These are phyloP conservation scores for Enteromius unitaeniatus DNA, from an alignment of 2,797 vertebrate genomes.

Conservation along the genomic window DNA sequence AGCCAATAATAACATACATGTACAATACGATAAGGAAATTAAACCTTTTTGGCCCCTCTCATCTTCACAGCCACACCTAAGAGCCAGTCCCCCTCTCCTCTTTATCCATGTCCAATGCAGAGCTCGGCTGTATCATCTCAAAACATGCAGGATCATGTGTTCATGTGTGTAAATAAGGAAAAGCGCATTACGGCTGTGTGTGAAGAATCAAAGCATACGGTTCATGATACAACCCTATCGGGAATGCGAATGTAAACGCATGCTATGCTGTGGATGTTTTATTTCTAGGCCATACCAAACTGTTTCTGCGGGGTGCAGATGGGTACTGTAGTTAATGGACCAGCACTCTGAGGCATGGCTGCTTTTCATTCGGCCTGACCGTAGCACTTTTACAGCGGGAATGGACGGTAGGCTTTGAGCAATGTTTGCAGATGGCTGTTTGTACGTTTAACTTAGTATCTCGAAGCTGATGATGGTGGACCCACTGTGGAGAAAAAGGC, in stretches of 20 bases:
- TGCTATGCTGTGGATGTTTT: conserved; percentile 48
- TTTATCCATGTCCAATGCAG: conserved; percentile 59
- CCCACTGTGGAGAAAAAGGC: conserved; percentile 69
- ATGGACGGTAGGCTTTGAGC: conserved; percentile 72
- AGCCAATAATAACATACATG: conserved; percentile 75
- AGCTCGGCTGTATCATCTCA: conserved; percentile 61
- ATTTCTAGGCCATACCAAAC: conserved; percentile 49
- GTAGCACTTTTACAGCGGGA: conserved; percentile 59
- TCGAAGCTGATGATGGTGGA: conserved; percentile 75
- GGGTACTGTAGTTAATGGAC: conserved; percentile 62
- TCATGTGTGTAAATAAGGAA: conserved; percentile 52
- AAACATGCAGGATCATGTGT: conserved; percentile 64
- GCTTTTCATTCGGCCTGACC: conserved; percentile 62
- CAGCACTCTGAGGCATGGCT: conserved; percentile 54
- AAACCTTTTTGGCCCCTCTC: conserved; percentile 65
- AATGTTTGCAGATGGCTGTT: conserved; percentile 68
- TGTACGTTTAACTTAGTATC: conserved; percentile 68
- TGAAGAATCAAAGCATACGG: conserved; percentile 23
- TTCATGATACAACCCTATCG: conserved; percentile 49
- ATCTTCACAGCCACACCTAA: conserved; percentile 53
- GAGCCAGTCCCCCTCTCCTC: conserved; percentile 62
- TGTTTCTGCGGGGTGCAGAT: conserved; percentile 52
- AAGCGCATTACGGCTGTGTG: conserved; percentile 33
- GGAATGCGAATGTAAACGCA: conserved; percentile 47
- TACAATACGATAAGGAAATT: conserved; percentile 76